Evolutionary conservation across 2,113 vertebrate genomes (phyloP).

Genomic region (Lamprologus callipterus): DNA sequence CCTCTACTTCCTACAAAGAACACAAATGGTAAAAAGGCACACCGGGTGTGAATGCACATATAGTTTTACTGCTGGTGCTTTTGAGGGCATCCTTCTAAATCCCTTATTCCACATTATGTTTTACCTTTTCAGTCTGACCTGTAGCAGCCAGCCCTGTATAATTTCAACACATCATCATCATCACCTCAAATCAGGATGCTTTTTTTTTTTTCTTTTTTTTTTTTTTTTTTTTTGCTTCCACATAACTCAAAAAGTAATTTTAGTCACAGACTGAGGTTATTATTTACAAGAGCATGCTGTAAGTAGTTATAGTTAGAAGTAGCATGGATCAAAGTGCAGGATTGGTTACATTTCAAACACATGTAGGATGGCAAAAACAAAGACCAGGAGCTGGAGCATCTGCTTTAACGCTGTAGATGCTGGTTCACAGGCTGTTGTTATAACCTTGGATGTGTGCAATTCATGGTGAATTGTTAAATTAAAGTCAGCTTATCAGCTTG

Average conservation of each 20-base stretch:
- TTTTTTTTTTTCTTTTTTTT: neutral
- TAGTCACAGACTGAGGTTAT: neutral
- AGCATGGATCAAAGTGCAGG: neutral
- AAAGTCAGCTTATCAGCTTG: neutral
- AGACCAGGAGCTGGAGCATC: neutral
- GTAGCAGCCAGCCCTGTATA: neutral
- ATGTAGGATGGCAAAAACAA: neutral
- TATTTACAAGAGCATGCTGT: neutral
- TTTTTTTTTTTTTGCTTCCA: neutral
- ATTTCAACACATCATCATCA: neutral
- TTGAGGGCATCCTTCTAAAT: neutral
- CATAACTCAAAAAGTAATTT: neutral
- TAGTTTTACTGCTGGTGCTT: neutral
- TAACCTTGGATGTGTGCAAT: neutral
- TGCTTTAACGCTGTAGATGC: neutral
- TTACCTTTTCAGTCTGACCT: neutral
- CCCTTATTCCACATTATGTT: neutral
- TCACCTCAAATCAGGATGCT: neutral
- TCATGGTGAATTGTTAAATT: neutral
- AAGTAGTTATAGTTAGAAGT: neutral
- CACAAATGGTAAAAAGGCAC: neutral
- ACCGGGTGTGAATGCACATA: neutral
- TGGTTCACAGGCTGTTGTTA: neutral
- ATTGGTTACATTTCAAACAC: neutral
- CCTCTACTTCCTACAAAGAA: neutral